Evolutionary conservation across 1,140 invertebrate genomes (phyloP).

Genomic region (Diabrotica virgifera): DNA sequence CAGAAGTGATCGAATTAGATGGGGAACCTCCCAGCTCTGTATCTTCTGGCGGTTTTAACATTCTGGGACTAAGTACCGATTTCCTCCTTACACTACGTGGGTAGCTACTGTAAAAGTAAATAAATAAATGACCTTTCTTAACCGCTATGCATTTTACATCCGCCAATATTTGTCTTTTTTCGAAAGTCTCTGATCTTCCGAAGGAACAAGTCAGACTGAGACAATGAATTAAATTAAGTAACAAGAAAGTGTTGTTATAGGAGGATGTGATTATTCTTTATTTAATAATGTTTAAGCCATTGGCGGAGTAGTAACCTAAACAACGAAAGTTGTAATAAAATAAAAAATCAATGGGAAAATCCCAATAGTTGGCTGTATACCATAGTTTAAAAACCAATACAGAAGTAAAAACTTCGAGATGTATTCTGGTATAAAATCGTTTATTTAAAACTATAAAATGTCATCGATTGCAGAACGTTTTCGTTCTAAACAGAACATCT

Average conservation of each 20-base stretch:
- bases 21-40: slow-evolving; percentile 48
- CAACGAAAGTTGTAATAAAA: not conserved
- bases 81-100: slow-evolving; percentile 46
- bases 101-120: slow-evolving; percentile 41
- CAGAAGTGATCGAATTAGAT: slow-evolving; percentile 73
- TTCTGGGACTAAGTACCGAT: slow-evolving; percentile 48
- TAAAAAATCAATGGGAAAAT: too few species aligned
- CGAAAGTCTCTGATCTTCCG: not conserved
- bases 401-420: too few species aligned
- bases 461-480: too few species aligned
- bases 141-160: not conserved
- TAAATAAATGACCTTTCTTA: not conserved
- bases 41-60: slow-evolving; percentile 47
- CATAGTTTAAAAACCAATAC: too few species aligned
- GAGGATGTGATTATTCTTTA: slow-evolving; percentile 5
- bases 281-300: not conserved
- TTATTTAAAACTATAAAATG: too few species aligned
- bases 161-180: not conserved
- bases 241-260: slow-evolving; percentile 4
- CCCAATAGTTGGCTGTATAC: too few species aligned
- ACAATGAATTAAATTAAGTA: slow-evolving; percentile 8
- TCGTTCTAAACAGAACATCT: too few species aligned
- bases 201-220: not conserved
- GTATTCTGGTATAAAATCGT: too few species aligned
- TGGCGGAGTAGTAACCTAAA: not conserved